Evolutionary conservation across 2,113 vertebrate species (phyloP), one percentile per base, ranked within the genome.

Genomic region (Ophiodon elongatus): DNA sequence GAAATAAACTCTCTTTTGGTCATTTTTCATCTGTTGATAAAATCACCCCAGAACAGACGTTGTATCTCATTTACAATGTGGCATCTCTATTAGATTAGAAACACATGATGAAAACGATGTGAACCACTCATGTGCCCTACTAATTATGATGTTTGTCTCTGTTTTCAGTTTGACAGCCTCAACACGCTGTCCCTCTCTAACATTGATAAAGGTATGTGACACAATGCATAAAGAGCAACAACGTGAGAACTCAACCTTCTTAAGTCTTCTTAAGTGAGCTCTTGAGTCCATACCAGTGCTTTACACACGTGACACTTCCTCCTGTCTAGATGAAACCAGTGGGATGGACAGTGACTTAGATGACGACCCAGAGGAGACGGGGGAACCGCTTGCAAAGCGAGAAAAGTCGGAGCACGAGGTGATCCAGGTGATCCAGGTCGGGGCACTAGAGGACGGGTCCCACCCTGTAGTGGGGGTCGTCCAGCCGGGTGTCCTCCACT

Each of bases 191-290:
- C 98, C 0, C 96, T 98, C 56, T 81, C 94, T 0, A 95, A 97
- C 86, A 95, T 98, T 3, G 97, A 99, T 89, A 99, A 98, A 99
- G 98, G 98, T 99, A 95, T 39, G 94, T 79, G 23, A 3, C 52
- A 54, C 57, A 77, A 31, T 71, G 13, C 41, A 56, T 29, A 4
- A 27, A 54, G 63, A 3, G 2, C 7, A 11, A n/a, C 2, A 3
- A 2, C 2, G 6, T 63, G 8, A 60, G 13, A 27, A 45, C 56
- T 45, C 10, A 19, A 47, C 13, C n/a, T n/a, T n/a, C n/a, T n/a
- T n/a, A n/a, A n/a, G n/a, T n/a, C n/a, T n/a, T n/a, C n/a, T n/a
- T n/a, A n/a, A n/a, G n/a, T 17, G 6, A 41, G 6, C 17, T 56
- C 54, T n/a, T 17, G 21, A 47, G 29, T 47, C n/a, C 66, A 0